Conservation (phyloP, 2,888 invertebrate species). For the Brachyptera risi region DNA sequence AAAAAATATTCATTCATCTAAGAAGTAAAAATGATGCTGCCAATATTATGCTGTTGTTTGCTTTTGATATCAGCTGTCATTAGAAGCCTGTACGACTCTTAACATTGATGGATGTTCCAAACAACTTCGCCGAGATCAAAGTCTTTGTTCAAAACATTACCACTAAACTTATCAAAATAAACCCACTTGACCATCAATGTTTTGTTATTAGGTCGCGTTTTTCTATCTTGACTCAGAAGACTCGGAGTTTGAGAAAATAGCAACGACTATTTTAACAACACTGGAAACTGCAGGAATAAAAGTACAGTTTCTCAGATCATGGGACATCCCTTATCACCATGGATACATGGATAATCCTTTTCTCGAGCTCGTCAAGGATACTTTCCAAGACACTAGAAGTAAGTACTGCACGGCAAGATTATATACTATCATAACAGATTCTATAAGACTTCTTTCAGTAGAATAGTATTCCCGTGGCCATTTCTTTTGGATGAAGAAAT, state of each 20-base stretch:
- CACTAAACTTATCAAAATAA: background rate
- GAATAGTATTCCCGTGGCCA: too few species aligned
- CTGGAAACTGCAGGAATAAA: constrained; percentile 66
- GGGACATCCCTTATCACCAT: constrained; percentile 73
- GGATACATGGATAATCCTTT: constrained; percentile 84
- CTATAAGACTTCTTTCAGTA: too few species aligned
- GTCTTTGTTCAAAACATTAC: background rate
- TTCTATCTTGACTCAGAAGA: constrained; percentile 72
- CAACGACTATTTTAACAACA: constrained; percentile 70
- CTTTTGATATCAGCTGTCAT: too few species aligned
- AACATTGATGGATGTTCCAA: constrained; percentile 1
- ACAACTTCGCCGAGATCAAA: background rate
- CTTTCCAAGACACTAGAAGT: constrained; percentile 85
- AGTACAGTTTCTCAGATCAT: constrained; percentile 59
- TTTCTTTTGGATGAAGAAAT: too few species aligned
- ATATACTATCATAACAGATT: too few species aligned
- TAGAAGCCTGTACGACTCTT: too few species aligned
- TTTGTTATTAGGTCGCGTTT: constrained; percentile 63
- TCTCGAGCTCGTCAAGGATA: constrained; percentile 72
- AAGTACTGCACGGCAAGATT: too few species aligned
- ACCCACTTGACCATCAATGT: too few species aligned
- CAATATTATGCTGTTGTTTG: too few species aligned
- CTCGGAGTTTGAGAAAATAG: constrained; percentile 70
- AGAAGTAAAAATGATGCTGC: too few species aligned
- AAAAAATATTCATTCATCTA: too few species aligned